Base-by-base conservation (phyloP, 1,140 invertebrate genomes). In the Diachasma alloeum region DNA sequence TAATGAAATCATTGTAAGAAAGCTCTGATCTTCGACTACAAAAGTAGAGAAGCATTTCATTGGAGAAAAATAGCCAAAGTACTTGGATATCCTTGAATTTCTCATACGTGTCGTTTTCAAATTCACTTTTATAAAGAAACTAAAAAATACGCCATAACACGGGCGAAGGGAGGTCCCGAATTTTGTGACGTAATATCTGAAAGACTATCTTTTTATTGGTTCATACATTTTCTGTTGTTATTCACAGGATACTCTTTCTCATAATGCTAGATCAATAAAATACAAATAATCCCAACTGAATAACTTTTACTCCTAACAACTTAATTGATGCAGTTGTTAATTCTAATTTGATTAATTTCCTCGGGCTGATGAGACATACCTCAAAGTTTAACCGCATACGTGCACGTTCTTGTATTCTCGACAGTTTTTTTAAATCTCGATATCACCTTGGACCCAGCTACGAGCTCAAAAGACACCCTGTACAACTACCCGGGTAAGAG, bases 361-460 rank as follows among this genome's bases (percentile, higher is more conserved):
- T 44, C 46, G 74, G 69, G 69, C 26, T 42, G 39, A 44, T 72
- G 36, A 75, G 36, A 59, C 19, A 75, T 75, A 17, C 48, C 13
- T 72, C 8, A 74, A 59, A 76, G 69, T 39, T 36, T 87, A 87
- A 87, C 86, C 82, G 84, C 83, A 83, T 82, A 85, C 83, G 83
- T 86, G 83, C 84, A 84, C 84, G 82, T 86, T 87, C 84, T 63
- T 87, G 82, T 86, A 87, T 87, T 86, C 81, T 84, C 83, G 84
- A 85, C 85, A 87, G 85, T 87, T 86, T 87, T 87, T 87, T 87
- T 86, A 87, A 87, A 87, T 83, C 81, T 75, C 82, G 82, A 84
- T 85, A 83, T 85, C 83, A 82, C 83, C 83, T 84, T 83, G 84
- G 84, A 87, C 83, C 85, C 85, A 85, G 85, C 84, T 82, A 79